Conservation (phyloP, 1,140 invertebrate genomes). For the Centruroides sculpturatus region DNA sequence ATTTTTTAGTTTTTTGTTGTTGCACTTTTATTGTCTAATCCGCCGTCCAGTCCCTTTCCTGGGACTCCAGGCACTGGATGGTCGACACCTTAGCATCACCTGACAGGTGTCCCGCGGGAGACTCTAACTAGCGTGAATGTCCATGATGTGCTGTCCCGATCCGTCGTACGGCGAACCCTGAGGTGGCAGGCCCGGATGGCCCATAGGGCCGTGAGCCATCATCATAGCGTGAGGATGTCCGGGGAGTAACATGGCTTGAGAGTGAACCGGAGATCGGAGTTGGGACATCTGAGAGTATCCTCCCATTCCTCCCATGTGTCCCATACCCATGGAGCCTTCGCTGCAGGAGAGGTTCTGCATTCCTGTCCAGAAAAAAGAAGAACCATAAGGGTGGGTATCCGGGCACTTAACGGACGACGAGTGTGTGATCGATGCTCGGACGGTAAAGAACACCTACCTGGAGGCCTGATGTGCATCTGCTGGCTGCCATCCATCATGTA, state of each 20-base stretch:
- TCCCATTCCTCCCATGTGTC: slow-evolving; percentile 28
- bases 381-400: not conserved
- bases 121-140: slow-evolving; percentile 35
- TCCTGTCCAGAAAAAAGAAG: slow-evolving; percentile 20
- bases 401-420: no score
- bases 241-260: slow-evolving; percentile 36
- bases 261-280: slow-evolving; percentile 34
- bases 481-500: slow-evolving; percentile 92
- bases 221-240: slow-evolving; percentile 35
- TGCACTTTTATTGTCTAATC: no score
- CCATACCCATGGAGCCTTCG: slow-evolving; percentile 26
- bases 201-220: slow-evolving; percentile 29
- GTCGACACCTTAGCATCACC: no score
- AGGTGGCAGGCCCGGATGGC: slow-evolving; percentile 23
- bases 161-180: slow-evolving; percentile 35
- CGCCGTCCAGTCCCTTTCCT: no score
- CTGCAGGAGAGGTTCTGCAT: slow-evolving; percentile 29
- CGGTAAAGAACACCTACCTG: slow-evolving; percentile 41
- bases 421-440: not conserved
- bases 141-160: slow-evolving; percentile 35
- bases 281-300: slow-evolving; percentile 34
- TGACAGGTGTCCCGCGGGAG: no score
- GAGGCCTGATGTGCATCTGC: slow-evolving; percentile 67
- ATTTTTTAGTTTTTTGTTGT: no score
- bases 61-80: no score